Evolutionary conservation across 2,113 vertebrate genomes (phyloP).

Genomic region (Dasyornis broadbenti): DNA sequence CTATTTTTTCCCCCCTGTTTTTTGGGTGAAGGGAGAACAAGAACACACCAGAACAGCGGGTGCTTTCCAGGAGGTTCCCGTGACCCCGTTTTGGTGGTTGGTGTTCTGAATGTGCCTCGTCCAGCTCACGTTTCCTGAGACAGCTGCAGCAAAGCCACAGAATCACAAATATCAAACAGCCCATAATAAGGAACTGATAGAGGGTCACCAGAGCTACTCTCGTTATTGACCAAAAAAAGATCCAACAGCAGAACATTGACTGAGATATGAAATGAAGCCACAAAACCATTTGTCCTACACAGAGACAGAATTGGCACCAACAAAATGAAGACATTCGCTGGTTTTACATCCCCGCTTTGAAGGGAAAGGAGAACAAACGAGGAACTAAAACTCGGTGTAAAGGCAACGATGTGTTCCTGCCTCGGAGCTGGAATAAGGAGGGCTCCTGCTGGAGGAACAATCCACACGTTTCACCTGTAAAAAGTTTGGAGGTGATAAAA

Average conservation of each 20-base stretch:
- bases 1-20: neutral
- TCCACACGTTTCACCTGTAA: neutral
- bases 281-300: neutral
- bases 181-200: neutral
- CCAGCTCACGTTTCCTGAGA: neutral
- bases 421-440: neutral
- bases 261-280: neutral
- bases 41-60: neutral
- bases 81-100: neutral
- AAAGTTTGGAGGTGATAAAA: neutral
- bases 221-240: neutral
- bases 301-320: neutral
- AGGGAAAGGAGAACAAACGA: neutral
- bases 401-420: neutral
- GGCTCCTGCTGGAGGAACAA: neutral
- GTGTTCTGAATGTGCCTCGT: accelerated
- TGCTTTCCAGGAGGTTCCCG: neutral
- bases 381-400: neutral
- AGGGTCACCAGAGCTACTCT: neutral
- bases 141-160: neutral
- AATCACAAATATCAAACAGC: neutral
- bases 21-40: neutral
- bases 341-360: neutral
- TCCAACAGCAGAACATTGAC: neutral
- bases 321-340: neutral